Conservation (phyloP, 1,140 invertebrate species). For the Triops cancriformis region DNA sequence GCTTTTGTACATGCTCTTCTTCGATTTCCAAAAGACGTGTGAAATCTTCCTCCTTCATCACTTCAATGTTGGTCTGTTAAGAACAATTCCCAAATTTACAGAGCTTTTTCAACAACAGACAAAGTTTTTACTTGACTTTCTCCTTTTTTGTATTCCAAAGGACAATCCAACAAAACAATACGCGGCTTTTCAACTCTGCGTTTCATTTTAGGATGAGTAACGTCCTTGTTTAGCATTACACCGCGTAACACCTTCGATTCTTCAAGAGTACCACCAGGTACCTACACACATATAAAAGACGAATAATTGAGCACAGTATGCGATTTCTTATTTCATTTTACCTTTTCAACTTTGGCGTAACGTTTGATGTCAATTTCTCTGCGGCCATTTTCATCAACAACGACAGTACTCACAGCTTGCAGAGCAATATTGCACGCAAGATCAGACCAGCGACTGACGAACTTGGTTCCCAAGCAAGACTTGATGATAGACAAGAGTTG, state of each 20-base stretch:
- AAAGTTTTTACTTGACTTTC: conserved; percentile 63
- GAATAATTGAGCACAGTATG: no score
- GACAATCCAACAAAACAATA: conserved; percentile 90
- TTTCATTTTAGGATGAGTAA: conserved; percentile 95
- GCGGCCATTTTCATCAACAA: conserved; percentile 76
- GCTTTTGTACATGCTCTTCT: conserved; percentile 86
- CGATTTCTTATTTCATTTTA: conserved; percentile 31
- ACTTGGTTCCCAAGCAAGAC: conserved; percentile 96
- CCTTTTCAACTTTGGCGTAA: conserved; percentile 95
- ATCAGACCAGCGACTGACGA: conserved; percentile 89
- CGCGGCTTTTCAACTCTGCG: conserved; percentile 91
- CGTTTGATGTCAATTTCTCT: conserved; percentile 97
- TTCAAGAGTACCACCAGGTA: conserved; percentile 91
- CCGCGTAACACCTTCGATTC: conserved; percentile 90
- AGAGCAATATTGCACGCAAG: conserved; percentile 91
- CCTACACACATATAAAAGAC: conserved; percentile 41
- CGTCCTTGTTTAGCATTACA: conserved; percentile 98
- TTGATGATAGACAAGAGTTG: conserved; percentile 66
- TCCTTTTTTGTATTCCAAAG: conserved; percentile 97
- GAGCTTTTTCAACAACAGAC: not conserved
- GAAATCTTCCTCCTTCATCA: conserved; percentile 91
- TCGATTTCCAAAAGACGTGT: conserved; percentile 85
- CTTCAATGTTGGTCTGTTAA: conserved; percentile 87
- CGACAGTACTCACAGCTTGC: conserved; percentile 87
- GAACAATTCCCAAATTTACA: conserved; percentile 26